Percentiles rank a stretch among this genome's conserved stretches.
phyloP scores from a whole-genome alignment of 2,888 invertebrate genomes.

The Cerastis leucographa region DNA sequence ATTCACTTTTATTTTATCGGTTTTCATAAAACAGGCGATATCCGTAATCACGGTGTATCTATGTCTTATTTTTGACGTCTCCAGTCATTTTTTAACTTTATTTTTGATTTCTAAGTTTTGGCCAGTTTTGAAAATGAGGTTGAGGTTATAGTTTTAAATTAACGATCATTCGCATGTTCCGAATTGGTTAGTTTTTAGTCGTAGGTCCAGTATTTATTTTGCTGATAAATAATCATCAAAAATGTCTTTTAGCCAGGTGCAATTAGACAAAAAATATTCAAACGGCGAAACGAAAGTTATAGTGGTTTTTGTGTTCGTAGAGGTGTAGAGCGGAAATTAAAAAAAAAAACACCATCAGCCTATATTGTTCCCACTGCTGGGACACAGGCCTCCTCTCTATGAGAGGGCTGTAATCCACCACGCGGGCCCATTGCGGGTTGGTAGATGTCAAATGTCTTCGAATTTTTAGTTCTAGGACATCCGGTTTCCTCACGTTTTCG shows the following conservation, averaged over 20 bases:
- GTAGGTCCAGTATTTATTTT: background rate
- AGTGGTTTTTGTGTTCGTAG: too few relatives aligned
- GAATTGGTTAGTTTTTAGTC: background rate
- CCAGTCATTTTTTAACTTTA: slow-evolving; percentile 50
- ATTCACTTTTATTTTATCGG: slow-evolving; percentile 55
- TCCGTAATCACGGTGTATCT: slow-evolving; percentile 33
- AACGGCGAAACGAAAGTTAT: too few relatives aligned
- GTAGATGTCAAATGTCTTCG: too few relatives aligned
- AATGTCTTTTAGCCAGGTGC: background rate
- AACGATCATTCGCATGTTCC: background rate
- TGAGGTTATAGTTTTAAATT: slow-evolving; percentile 40
- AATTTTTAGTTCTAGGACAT: too few relatives aligned
- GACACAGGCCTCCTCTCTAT: too few relatives aligned
- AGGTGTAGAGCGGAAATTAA: too few relatives aligned
- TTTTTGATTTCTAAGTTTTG: slow-evolving; percentile 46
- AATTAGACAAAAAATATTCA: too few relatives aligned
- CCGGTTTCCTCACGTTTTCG: too few relatives aligned
- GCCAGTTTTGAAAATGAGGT: slow-evolving; percentile 56
- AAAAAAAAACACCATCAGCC: too few relatives aligned
- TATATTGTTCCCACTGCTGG: too few relatives aligned
- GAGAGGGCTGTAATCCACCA: too few relatives aligned
- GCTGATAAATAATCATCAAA: background rate
- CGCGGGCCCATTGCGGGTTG: too few relatives aligned
- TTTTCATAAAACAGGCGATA: slow-evolving; percentile 42
- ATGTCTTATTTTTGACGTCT: slow-evolving; percentile 58